These are phyloP conservation scores for Sinella curviseta DNA, from an alignment of 1,140 invertebrate species.

Conservation along the genomic window DNA sequence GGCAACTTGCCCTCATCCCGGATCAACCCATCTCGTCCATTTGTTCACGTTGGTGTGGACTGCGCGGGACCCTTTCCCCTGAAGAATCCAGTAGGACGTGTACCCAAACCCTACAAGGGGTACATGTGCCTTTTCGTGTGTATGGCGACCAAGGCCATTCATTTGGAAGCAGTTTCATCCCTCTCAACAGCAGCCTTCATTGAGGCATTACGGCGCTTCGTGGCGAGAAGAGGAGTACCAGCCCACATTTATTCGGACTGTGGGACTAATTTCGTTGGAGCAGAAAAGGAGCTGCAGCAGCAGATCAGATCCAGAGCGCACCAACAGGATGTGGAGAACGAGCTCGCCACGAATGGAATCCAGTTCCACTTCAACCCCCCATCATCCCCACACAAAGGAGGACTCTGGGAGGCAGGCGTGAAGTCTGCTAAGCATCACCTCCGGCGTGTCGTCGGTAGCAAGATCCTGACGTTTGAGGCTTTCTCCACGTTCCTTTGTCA, in stretches of 20 bases:
- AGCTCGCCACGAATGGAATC: slow-evolving; percentile 30
- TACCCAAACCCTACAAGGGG: slow-evolving; percentile 31
- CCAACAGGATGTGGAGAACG: background rate
- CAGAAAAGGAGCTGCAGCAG: slow-evolving; percentile 50
- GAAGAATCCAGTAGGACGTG: slow-evolving; percentile 43
- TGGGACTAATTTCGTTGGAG: slow-evolving; percentile 52
- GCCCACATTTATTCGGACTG: slow-evolving; percentile 52
- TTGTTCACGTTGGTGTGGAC: slow-evolving; percentile 53
- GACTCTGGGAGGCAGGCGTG: too few relatives aligned
- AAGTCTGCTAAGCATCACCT: slow-evolving; percentile 51
- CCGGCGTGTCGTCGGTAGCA: slow-evolving; percentile 40
- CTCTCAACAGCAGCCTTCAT: slow-evolving; percentile 40
- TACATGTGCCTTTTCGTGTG: slow-evolving; percentile 42
- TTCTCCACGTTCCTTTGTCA: too few relatives aligned
- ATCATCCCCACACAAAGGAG: slow-evolving; percentile 49
- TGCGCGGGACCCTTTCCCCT: slow-evolving; percentile 55
- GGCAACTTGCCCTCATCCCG: slow-evolving; percentile 47
- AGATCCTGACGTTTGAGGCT: background rate
- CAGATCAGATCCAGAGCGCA: background rate
- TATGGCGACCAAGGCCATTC: slow-evolving; percentile 36
- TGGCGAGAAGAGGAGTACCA: slow-evolving; percentile 35
- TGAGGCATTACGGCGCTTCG: slow-evolving; percentile 38
- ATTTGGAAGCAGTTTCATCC: slow-evolving; percentile 39
- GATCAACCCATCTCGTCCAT: slow-evolving; percentile 47
- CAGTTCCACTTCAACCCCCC: slow-evolving; percentile 53